Conservation (phyloP, 2,113 vertebrate species). For the Prunella fulvescens region DNA sequence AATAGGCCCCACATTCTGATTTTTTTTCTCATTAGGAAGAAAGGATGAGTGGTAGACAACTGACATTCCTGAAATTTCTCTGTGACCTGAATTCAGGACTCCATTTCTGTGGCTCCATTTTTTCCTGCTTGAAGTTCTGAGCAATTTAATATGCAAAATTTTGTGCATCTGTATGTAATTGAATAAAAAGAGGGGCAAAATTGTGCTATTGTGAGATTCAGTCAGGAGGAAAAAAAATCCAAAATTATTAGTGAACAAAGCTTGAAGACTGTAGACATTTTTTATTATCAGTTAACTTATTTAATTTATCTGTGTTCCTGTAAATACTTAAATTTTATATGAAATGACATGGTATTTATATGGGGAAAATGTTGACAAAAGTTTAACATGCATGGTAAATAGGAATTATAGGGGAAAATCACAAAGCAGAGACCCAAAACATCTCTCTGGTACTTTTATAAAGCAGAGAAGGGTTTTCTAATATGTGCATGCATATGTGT, state of each 20-base stretch:
- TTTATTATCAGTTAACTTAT: not conserved
- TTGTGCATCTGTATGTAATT: not conserved
- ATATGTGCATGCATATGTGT: not conserved
- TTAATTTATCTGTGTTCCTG: not conserved
- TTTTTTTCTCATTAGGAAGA: not conserved
- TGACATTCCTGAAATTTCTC: not conserved
- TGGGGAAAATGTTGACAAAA: not conserved
- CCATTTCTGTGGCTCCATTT: not conserved
- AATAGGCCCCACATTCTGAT: not conserved
- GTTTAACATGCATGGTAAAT: not conserved
- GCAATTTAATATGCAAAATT: not conserved
- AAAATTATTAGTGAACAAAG: not conserved
- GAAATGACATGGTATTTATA: not conserved
- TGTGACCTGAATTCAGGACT: not conserved
- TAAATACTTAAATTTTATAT: not conserved
- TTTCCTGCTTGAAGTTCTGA: not conserved
- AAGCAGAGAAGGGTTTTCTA: not conserved
- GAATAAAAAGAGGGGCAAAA: not conserved
- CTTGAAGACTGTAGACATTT: not conserved
- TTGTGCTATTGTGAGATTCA: not conserved
- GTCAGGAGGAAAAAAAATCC: not conserved
- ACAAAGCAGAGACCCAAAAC: not conserved
- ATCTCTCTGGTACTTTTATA: not conserved
- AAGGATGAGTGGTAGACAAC: not conserved
- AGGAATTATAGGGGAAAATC: not conserved